Base-by-base conservation (phyloP, 2,797 vertebrate genomes). In the Cyclopterus lumpus region DNA sequence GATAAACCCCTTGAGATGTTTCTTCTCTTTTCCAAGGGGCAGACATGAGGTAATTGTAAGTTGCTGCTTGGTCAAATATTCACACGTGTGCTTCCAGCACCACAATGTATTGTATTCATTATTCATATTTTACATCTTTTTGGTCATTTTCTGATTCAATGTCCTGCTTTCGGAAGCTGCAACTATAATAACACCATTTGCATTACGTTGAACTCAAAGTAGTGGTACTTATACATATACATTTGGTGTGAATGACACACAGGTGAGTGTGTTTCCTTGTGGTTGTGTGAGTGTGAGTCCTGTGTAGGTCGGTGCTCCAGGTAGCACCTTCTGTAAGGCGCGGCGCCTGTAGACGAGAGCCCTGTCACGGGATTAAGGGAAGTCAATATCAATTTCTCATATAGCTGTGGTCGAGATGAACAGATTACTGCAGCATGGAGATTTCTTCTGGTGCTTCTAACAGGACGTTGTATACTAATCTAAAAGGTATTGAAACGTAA, bases 311-410 rank as follows among this genome's bases (percentile, higher is more conserved):
- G n/a, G n/a, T n/a, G n/a, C n/a, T n/a, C n/a, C n/a, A n/a, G n/a
- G n/a, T n/a, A n/a, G n/a, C n/a, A n/a, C n/a, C n/a, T n/a, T n/a
- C n/a, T n/a, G n/a, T n/a, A n/a, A n/a, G n/a, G n/a, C n/a, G n/a
- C n/a, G 32, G 63, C 48, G 30, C 24, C 60, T n/a, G 53, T 18
- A 8, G 53, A 71, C 67, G 38, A 44, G 63, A 79, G 64, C 49
- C 28, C 11, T 73, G 71, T 87, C 28, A 54, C 58, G 70, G 69
- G 71, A 77, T 79, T 80, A 65, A 58, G 44, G 30, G 55, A 7
- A 79, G 77, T 71, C 64, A 57, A 82, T 75, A 78, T 81, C 55
- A 76, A 69, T 76, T 73, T 83, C 28, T 70, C n/a, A n/a, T 57
- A 63, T 42, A 36, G 67, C 63, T 55, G 14, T n/a, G 66, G 36